Percentiles rank a stretch among this genome's conserved stretches.
phyloP scores from a whole-genome alignment of 2,113 vertebrate genomes.

The Leucosticte australis region DNA sequence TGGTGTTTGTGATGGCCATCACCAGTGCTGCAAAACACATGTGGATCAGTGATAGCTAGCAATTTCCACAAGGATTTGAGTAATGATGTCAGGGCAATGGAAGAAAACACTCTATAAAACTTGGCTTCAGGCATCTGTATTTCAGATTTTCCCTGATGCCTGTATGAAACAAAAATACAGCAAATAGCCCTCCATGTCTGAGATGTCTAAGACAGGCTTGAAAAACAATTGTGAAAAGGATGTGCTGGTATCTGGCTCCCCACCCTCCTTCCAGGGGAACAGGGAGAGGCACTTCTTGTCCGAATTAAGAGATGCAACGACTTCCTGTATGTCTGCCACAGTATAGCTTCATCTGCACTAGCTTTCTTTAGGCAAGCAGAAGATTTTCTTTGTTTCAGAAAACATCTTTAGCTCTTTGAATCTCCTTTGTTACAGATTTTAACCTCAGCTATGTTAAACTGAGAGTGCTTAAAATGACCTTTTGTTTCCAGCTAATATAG shows the following conservation, averaged over 20 bases:
- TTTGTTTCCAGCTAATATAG: neutral
- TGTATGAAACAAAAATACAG: neutral
- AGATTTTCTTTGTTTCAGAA: neutral
- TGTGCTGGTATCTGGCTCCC: constrained; percentile 13
- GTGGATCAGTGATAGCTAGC: neutral
- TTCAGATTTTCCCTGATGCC: neutral
- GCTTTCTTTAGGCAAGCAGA: neutral
- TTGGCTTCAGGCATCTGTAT: neutral
- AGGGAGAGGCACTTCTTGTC: constrained; percentile 50
- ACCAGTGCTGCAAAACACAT: neutral
- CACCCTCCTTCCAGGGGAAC: constrained; percentile 37
- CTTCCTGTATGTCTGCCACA: neutral
- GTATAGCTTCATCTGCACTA: neutral
- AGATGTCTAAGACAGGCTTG: neutral
- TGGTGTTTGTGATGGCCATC: neutral
- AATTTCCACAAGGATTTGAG: neutral
- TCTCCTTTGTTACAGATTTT: neutral
- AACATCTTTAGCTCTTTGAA: neutral
- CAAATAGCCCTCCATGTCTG: neutral
- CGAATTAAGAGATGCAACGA: neutral
- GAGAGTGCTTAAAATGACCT: neutral
- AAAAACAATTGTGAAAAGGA: constrained; percentile 31
- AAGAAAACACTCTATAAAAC: neutral
- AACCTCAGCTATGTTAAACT: neutral
- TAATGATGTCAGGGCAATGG: neutral